Conservation (phyloP, 2,888 invertebrate genomes). For the Coremacera marginata region DNA sequence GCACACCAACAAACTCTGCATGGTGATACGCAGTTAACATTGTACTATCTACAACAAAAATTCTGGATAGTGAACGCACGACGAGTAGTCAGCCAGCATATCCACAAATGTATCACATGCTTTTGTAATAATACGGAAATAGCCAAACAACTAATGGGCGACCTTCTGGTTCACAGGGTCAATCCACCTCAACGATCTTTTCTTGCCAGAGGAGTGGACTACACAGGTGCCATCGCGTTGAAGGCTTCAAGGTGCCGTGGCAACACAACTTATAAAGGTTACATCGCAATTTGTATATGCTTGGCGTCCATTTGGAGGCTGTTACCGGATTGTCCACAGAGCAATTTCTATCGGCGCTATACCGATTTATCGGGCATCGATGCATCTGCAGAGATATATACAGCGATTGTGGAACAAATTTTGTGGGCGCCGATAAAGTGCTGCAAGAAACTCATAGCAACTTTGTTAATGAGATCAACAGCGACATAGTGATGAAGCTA, state of each 20-base stretch:
- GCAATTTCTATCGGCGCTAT: constrained; percentile 27
- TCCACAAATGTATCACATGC: constrained; percentile 33
- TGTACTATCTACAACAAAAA: constrained; percentile 7
- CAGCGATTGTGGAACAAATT: constrained; percentile 31
- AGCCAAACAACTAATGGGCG: constrained; percentile 40
- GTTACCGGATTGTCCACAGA: constrained; percentile 38
- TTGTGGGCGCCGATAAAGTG: constrained; percentile 21
- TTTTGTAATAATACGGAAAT: constrained; percentile 35
- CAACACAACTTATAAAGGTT: constrained; percentile 37
- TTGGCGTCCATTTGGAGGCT: constrained; percentile 41
- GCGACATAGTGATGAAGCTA: not conserved
- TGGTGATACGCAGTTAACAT: constrained; percentile 30
- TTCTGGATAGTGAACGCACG: constrained; percentile 29
- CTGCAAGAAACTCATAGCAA: not conserved
- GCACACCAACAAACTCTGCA: constrained; percentile 32
- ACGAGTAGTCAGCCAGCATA: not conserved
- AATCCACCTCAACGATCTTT: constrained; percentile 38
- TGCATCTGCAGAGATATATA: constrained; percentile 34
- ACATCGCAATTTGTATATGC: constrained; percentile 42
- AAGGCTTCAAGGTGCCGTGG: constrained; percentile 35
- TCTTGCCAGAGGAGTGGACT: constrained; percentile 39
- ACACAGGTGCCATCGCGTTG: constrained; percentile 36
- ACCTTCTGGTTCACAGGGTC: constrained; percentile 30
- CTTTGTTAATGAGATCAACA: not conserved
- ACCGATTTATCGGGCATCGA: constrained; percentile 38